Evolutionary conservation across 2,888 invertebrate genomes (phyloP).

Genomic region (Eupithecia abbreviata): DNA sequence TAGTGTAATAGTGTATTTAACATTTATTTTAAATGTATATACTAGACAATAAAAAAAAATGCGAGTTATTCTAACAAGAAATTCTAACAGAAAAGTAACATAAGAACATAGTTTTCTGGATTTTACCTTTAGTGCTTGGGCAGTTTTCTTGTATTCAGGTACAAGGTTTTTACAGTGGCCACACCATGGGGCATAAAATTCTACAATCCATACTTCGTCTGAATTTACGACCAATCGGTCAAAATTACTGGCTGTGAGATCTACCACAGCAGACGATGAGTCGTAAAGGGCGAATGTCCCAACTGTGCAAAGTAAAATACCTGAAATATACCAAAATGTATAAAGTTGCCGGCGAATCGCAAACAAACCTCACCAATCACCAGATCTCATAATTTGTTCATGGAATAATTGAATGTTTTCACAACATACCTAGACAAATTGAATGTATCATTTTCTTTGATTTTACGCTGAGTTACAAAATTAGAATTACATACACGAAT

Average conservation of each 20-base stretch:
- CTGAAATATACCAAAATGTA: constrained; percentile 56
- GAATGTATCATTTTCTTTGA: constrained; percentile 65
- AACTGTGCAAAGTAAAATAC: constrained; percentile 67
- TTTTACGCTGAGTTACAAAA: constrained; percentile 48
- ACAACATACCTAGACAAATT: constrained; percentile 71
- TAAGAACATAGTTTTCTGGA: neutral
- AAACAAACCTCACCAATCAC: constrained; percentile 19
- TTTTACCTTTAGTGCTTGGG: constrained; percentile 92
- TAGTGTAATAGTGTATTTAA: too few relatives aligned
- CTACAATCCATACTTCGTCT: constrained; percentile 96
- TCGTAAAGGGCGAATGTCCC: constrained; percentile 85
- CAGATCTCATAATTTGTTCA: constrained; percentile 43
- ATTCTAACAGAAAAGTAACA: neutral
- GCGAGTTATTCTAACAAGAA: neutral
- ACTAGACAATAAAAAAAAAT: too few relatives aligned
- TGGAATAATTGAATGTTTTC: constrained; percentile 59
- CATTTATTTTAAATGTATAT: too few relatives aligned
- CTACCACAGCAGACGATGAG: constrained; percentile 90
- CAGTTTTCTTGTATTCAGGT: constrained; percentile 97
- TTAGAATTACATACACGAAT: neutral
- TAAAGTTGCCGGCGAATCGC: constrained; percentile 51
- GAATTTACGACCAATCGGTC: constrained; percentile 91
- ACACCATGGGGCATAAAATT: constrained; percentile 99
- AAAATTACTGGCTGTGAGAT: constrained; percentile 94
- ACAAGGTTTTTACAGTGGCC: constrained; percentile 95